Base-by-base conservation (phyloP, 1,140 invertebrate species). In the Zeugodacus cucurbitae region DNA sequence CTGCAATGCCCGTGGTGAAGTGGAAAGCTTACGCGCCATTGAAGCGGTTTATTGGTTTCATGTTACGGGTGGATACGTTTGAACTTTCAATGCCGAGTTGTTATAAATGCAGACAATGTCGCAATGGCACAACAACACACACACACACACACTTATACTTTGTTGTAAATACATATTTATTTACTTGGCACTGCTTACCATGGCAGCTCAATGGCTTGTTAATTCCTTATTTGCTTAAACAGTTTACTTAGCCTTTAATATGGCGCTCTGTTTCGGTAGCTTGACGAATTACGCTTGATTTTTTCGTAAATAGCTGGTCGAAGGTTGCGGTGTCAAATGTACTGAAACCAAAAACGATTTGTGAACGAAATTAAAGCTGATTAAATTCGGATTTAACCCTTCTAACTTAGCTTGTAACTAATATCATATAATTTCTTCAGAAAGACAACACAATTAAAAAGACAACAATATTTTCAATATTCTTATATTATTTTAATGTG, bases 21-120 rank as follows among this genome's bases (percentile, higher is more conserved):
- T 82, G 74, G 74, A 44, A 82, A 82, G 74, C 74, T 82, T 82
- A 41, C 74, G 90, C 89, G 91, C 91, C 92, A 92, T 92, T 92
- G 91, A 92, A 92, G 91, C 91, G 91, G 92, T 92, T 92, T 92
- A 92, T 92, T 92, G 91, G 91, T 92, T 91, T 92, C 91, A 92
- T 92, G 92, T 92, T 91, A 92, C 91, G 57, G 85, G n/a, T 86
- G 85, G 48, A 59, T 86, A 58, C 54, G 85, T 59, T 34, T 58
- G 85, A 58, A 57, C 85, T 59, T 29, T 86, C 74, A 82, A 48
- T 82, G 44, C 34, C 34, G 67, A 37, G 37, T 74, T n/a, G n/a
- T 37, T 74, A 74, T 74, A 74, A 37, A 74, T 67, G 58, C 58
- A 44, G 37, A 78, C 37, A 41, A 78, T 67, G 58, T 62, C 58